Conservation (phyloP, 2,888 invertebrate genomes). For the Thymelicus acteon region DNA sequence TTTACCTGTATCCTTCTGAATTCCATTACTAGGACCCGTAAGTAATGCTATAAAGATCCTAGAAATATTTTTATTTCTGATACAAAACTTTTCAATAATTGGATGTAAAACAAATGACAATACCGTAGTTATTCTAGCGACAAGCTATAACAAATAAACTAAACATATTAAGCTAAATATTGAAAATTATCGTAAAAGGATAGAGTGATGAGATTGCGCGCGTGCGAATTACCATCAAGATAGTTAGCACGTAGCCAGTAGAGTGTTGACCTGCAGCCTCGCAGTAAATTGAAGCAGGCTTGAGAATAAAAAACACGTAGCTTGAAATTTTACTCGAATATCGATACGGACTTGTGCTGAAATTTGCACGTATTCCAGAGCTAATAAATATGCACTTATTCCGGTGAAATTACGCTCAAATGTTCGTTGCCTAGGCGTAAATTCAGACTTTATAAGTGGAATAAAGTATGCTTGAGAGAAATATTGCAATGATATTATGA, state of each 20-base stretch:
- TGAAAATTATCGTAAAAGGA: conserved; percentile 25
- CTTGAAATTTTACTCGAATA: neutral
- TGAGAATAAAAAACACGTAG: conserved; percentile 6
- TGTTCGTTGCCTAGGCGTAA: neutral
- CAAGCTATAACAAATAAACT: neutral
- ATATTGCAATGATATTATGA: neutral
- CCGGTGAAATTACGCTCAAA: no score
- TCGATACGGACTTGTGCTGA: neutral
- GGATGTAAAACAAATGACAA: no score
- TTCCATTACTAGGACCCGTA: no score
- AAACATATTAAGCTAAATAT: conserved; percentile 3
- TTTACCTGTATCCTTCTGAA: no score
- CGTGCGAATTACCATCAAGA: conserved; percentile 54
- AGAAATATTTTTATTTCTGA: no score
- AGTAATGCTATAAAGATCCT: no score
- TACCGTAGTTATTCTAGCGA: no score
- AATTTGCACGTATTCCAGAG: neutral
- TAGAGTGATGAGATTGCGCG: conserved; percentile 50
- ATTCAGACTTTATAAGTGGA: neutral
- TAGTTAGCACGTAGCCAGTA: conserved; percentile 60
- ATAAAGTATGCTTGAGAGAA: no score
- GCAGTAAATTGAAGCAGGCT: conserved; percentile 18
- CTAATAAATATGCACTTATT: neutral
- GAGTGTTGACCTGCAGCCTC: conserved; percentile 44
- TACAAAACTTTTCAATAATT: no score